Evolutionary conservation across 2,113 vertebrate species (phyloP), one percentile per base, ranked within the genome.

Genomic region (Centropus unirufus): DNA sequence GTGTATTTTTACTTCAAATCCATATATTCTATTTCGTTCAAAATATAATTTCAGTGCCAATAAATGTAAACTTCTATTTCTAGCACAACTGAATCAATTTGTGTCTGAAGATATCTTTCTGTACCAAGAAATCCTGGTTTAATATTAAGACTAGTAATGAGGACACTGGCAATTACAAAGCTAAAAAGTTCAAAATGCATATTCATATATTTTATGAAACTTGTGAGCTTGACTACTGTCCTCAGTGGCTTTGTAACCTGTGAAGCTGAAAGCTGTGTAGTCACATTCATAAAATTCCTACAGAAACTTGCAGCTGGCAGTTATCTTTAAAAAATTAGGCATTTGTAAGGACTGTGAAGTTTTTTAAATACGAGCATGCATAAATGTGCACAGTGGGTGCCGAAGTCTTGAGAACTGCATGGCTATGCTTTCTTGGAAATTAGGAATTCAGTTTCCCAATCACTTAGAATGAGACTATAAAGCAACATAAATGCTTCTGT

Each of bases 391-490:
- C 8, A 42, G 19, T n/a, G 26, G 11, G 3, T 79, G 13, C 23
- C 20, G 22, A 72, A 23, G 11, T n/a, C 27, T 79, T 76, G 44
- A 78, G 40, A 91, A 82, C 22, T 15, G 10, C n/a, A n/a, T 21
- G 34, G 20, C 15, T 72, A 47, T 6, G 30, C 7, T 11, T 46
- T 32, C 61, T 8, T 12, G 26, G 32, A 87, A 78, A 67, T 68
- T 16, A 87, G 47, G 12, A 86, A 21, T 4, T 5, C 29, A 55
- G 19, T 27, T 4, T 58, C 13, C 0, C 0, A 0, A 14, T 44
- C 49, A 34, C 29, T 27, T 46, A 32, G 52, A 51, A 44, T 23
- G 24, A 84, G 14, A 39, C 24, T 67, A 42, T 42, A 63, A 12
- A 74, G 15, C 26, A 74, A 80, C 36, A 63, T 4, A 79, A 12